These are phyloP conservation scores for Enteromius unitaeniatus DNA, from an alignment of 2,797 vertebrate genomes.

Conservation along the genomic window DNA sequence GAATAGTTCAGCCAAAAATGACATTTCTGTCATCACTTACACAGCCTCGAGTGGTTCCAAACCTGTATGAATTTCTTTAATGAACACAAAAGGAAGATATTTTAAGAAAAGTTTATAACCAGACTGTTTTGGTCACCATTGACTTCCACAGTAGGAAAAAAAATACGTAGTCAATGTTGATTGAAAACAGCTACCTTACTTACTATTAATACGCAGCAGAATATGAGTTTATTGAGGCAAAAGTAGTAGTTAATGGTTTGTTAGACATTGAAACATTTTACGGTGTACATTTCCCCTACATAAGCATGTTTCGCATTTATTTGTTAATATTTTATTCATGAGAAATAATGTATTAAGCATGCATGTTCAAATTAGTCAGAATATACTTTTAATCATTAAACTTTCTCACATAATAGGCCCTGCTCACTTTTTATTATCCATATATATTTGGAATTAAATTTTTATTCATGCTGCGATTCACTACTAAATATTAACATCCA, in stretches of 20 bases:
- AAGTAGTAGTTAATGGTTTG: too few species aligned
- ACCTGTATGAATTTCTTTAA: too few species aligned
- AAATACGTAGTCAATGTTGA: too few species aligned
- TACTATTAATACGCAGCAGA: not conserved
- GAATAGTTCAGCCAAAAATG: not conserved
- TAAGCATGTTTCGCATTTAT: not conserved
- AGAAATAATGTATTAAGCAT: not conserved
- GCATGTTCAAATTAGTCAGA: not conserved
- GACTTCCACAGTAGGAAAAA: too few species aligned
- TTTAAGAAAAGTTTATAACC: too few species aligned
- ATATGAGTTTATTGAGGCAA: not conserved
- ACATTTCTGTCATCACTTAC: too few species aligned
- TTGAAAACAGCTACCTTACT: not conserved
- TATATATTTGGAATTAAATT: too few species aligned
- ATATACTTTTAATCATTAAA: not conserved
- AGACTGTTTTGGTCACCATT: too few species aligned
- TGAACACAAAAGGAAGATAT: too few species aligned
- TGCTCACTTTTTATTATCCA: not conserved
- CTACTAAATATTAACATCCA: not conserved
- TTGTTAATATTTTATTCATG: not conserved
- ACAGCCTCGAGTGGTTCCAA: too few species aligned
- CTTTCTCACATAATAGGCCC: too few species aligned
- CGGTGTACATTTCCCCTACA: not conserved
- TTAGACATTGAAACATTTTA: too few species aligned
- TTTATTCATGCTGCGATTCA: not conserved